Base-by-base conservation (phyloP, 2,888 invertebrate species). In the Opisthograptis luteolata region DNA sequence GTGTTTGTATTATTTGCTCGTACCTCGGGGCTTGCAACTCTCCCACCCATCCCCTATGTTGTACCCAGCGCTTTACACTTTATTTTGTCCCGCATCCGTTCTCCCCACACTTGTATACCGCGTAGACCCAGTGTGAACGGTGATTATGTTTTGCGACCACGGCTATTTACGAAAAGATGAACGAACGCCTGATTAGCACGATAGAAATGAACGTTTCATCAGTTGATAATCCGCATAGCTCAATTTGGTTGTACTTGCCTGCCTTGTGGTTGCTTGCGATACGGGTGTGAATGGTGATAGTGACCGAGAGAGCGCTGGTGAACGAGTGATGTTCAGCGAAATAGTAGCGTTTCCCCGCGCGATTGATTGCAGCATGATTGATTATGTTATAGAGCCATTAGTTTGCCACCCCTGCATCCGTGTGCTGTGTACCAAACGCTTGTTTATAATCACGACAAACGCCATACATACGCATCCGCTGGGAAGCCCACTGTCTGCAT, bases 251-350 rank as follows among this genome's bases (percentile, higher is more conserved):
- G 87, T 87, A 88, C 86, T 87, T 79, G 74, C 62, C 60, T 79
- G 74, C 62, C 60, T 62, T 58, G 65, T 58, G 73, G 65, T 79
- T 80, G 84, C 81, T 85, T 86, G 84, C 84, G 82, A 76, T 82
- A 71, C 63, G 62, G 59, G 80, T 66, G 66, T 76, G 84, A 71
- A 66, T 69, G 81, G 47, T 60, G 51, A 58, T 58, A 52, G 60
- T 60, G 69, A 62, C 56, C 64, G 68, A 55, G 68, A 62, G 60
- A 60, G 56, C 49, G 37, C 55, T 67, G 84, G 88, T 86, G 87
- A 81, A 71, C 75, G 89, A 89, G 88, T 77, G 89, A 89, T 77
- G 79, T 87, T 88, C 89, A 88, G 89, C 89, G 88, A 89, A 85
- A 79, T 79, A 63, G 64, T 68, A 68, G 64, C 65, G 65, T 32